phyloP scores from a whole-genome alignment of 2,113 vertebrate genomes.

The Xyliphius kryptos region DNA sequence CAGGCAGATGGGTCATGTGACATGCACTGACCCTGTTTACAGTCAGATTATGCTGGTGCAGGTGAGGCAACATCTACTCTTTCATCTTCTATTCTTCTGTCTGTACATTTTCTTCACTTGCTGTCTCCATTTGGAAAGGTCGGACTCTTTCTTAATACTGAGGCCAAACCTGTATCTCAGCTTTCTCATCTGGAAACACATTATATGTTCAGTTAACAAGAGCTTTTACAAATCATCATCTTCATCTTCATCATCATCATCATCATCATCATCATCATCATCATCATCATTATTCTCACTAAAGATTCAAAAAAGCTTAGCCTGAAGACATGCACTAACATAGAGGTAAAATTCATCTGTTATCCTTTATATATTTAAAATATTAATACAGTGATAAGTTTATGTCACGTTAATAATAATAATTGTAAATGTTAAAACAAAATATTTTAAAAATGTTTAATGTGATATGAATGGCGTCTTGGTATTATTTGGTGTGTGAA shows the following conservation, averaged over 20 bases:
- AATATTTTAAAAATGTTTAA: no score
- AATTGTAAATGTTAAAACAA: no score
- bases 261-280: constrained; percentile 3
- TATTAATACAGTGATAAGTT: no score
- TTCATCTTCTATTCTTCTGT: constrained; percentile 34
- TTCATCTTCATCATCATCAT: not conserved
- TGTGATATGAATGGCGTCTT: no score
- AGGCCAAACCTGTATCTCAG: not conserved
- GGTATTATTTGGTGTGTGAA: no score
- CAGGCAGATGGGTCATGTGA: constrained; percentile 58
- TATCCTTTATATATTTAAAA: no score
- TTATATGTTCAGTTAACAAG: not conserved
- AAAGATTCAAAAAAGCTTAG: constrained; percentile 8
- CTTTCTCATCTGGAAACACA: not conserved
- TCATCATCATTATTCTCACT: constrained; percentile 7
- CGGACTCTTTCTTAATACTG: constrained; percentile 26
- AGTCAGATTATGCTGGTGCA: constrained; percentile 59
- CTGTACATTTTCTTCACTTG: constrained; percentile 12
- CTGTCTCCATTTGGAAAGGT: constrained; percentile 34
- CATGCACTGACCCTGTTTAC: constrained; percentile 61
- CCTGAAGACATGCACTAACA: constrained; percentile 5
- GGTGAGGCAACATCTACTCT: constrained; percentile 43
- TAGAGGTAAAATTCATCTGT: constrained; percentile 32
- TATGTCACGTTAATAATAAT: no score
- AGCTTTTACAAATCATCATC: not conserved